Conservation (phyloP, 1,140 invertebrate genomes). For the Whitmania pigra region DNA sequence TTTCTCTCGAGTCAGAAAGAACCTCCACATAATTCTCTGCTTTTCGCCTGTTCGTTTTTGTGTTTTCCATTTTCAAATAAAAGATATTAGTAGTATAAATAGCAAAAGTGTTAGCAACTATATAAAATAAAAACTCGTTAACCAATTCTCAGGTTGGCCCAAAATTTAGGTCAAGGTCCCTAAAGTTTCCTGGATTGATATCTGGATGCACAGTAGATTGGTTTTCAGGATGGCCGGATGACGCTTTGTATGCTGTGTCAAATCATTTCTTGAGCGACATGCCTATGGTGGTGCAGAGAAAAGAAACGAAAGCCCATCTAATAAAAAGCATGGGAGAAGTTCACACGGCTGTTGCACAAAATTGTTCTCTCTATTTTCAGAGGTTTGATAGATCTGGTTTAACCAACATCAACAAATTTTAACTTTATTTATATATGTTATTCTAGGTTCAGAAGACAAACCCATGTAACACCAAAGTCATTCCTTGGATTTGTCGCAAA, state of each 20-base stretch:
- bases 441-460: constrained; percentile 57
- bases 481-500: constrained; percentile 87
- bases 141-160: constrained; percentile 39
- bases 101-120: too few species aligned
- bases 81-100: too few species aligned
- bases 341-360: constrained; percentile 81
- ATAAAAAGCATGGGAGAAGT: constrained; percentile 75
- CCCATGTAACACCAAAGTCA: constrained; percentile 91
- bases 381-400: constrained; percentile 36
- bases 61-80: neutral
- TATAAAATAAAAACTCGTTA: too few species aligned
- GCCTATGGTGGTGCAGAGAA: constrained; percentile 11
- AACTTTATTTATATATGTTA: neutral
- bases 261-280: constrained; percentile 78
- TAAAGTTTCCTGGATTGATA: constrained; percentile 84
- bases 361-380: constrained; percentile 80
- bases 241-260: constrained; percentile 83
- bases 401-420: neutral
- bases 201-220: constrained; percentile 93
- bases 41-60: constrained; percentile 65
- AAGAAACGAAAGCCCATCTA: constrained; percentile 13
- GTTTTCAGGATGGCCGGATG: constrained; percentile 92
- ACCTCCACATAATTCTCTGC: constrained; percentile 86
- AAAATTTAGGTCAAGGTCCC: constrained; percentile 53
- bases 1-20: constrained; percentile 72